Evolutionary conservation across 2,888 invertebrate genomes (phyloP).

Genomic region (Pseudococcus viburni): DNA sequence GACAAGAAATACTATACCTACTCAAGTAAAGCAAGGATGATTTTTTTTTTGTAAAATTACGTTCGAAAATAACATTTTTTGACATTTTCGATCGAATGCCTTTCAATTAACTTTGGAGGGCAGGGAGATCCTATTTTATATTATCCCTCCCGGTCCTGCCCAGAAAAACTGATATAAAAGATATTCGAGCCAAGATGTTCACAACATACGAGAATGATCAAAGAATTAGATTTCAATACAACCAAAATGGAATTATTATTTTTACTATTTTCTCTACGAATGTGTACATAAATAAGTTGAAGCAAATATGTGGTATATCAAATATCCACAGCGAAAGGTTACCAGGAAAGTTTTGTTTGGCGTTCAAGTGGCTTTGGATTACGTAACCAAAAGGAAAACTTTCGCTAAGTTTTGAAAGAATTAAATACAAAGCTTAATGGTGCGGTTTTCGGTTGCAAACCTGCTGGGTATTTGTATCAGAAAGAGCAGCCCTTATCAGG

Average conservation of each 20-base stretch:
- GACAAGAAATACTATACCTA: too few species aligned
- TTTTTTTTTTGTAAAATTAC: too few species aligned
- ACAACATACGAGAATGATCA: not conserved
- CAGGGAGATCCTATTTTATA: too few species aligned
- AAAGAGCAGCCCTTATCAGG: not conserved
- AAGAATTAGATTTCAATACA: not conserved
- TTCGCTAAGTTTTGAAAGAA: slow-evolving; percentile 45
- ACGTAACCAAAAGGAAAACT: slow-evolving; percentile 20
- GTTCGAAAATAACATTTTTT: too few species aligned
- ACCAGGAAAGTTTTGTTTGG: slow-evolving; percentile 28
- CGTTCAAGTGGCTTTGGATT: slow-evolving; percentile 40
- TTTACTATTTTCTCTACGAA: not conserved
- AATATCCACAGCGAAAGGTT: not conserved
- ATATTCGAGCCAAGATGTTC: too few species aligned
- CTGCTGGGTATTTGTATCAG: slow-evolving; percentile 28
- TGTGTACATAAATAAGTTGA: not conserved
- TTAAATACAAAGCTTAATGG: slow-evolving; percentile 47
- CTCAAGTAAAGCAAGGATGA: too few species aligned
- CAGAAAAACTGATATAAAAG: too few species aligned
- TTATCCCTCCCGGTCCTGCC: too few species aligned
- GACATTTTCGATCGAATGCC: too few species aligned
- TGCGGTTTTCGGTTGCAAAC: slow-evolving; percentile 28
- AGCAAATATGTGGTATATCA: not conserved
- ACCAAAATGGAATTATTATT: slow-evolving; percentile 6
- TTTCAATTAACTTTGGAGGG: too few species aligned